Conservation (phyloP, 2,888 invertebrate genomes). For the Spicauda simplicius region DNA sequence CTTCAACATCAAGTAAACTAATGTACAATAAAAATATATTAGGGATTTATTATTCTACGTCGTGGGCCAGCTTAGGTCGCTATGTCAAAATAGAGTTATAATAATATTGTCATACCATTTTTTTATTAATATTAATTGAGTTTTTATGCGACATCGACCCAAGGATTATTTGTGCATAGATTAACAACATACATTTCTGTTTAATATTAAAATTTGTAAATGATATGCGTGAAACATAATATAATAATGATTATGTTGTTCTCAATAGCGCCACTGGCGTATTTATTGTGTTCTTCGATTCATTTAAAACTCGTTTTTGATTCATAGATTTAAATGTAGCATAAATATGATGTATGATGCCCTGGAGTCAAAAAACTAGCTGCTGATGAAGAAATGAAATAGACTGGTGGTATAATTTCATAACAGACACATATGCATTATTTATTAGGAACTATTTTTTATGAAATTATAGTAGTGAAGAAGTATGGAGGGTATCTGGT, state of each 20-base stretch:
- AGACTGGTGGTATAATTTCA: not conserved
- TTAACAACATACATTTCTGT: constrained; percentile 49
- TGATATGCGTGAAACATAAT: constrained; percentile 31
- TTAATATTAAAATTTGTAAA: constrained; percentile 46
- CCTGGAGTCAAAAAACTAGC: not conserved
- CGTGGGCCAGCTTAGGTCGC: not conserved
- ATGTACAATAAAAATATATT: not conserved
- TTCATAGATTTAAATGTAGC: not conserved
- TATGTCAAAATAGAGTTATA: not conserved
- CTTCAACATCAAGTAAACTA: not conserved
- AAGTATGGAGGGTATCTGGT: too few relatives aligned
- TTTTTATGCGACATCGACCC: constrained; percentile 54
- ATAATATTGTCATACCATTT: not conserved
- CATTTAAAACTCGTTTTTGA: not conserved
- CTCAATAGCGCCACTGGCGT: constrained; percentile 40
- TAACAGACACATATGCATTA: too few relatives aligned
- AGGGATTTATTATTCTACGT: not conserved
- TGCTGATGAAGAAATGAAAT: not conserved
- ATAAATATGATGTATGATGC: not conserved
- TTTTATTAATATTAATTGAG: constrained; percentile 48
- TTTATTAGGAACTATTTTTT: too few relatives aligned
- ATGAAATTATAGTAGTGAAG: too few relatives aligned
- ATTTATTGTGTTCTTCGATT: constrained; percentile 31
- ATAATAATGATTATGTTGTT: constrained; percentile 19
- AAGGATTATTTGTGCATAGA: constrained; percentile 57